Evolutionary conservation across 2,888 invertebrate genomes (phyloP).

Genomic region (Cataglyphis livida): DNA sequence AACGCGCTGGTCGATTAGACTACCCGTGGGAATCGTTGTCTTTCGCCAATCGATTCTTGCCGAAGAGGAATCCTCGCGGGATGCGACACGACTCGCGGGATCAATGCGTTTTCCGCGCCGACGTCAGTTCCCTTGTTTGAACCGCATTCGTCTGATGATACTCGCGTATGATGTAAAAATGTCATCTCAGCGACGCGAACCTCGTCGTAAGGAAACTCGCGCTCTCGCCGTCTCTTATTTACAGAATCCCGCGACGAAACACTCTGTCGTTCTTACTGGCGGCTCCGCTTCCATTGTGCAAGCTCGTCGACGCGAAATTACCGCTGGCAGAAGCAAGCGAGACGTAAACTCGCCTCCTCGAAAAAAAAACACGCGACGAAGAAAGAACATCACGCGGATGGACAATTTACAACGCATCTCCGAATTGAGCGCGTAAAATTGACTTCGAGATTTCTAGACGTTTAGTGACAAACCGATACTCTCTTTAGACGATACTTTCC

Average conservation of each 20-base stretch:
- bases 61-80: not conserved
- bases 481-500: not conserved
- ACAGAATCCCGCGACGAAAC: slow-evolving; percentile 36
- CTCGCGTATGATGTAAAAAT: slow-evolving; percentile 16
- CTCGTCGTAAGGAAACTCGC: not conserved
- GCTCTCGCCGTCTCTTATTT: slow-evolving; percentile 42
- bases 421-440: slow-evolving; percentile 6
- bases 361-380: slow-evolving; percentile 8
- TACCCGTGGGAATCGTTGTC: slow-evolving; percentile 26
- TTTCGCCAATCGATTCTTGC: slow-evolving; percentile 33
- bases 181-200: not conserved
- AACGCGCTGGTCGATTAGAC: slow-evolving; percentile 33
- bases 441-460: not conserved
- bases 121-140: slow-evolving; percentile 38
- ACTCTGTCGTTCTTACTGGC: slow-evolving; percentile 25
- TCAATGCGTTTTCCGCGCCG: slow-evolving; percentile 11
- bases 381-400: not conserved
- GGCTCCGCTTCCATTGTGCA: slow-evolving; percentile 57
- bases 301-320: slow-evolving; percentile 52
- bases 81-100: not conserved
- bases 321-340: slow-evolving; percentile 15
- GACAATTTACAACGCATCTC: not conserved
- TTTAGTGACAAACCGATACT: not conserved
- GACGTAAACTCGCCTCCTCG: slow-evolving; percentile 35
- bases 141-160: slow-evolving; percentile 15